Conservation (phyloP, 2,113 vertebrate genomes). For the Pithys albifrons region DNA sequence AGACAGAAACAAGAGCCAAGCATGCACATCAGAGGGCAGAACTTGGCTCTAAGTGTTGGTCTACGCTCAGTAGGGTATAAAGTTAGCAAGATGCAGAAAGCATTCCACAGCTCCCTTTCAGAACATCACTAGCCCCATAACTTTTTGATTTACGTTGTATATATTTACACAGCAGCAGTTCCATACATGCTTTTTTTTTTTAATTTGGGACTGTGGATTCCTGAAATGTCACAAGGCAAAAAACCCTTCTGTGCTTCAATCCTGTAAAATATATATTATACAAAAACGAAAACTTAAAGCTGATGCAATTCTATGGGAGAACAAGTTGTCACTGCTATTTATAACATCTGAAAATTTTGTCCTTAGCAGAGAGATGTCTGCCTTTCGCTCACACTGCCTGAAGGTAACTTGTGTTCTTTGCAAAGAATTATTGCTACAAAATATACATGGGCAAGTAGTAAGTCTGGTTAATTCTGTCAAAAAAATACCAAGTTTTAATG, state of each 20-base stretch:
- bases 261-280: background rate
- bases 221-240: background rate
- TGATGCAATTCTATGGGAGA: background rate
- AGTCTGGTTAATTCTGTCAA: background rate
- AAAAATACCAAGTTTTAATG: background rate
- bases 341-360: background rate
- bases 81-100: conserved; percentile 13
- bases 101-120: conserved; percentile 13
- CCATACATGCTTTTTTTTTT: background rate
- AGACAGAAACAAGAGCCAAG: conserved; percentile 35
- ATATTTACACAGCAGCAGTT: background rate
- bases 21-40: background rate
- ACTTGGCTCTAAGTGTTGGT: background rate
- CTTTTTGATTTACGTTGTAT: background rate
- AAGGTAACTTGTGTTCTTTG: background rate
- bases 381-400: background rate
- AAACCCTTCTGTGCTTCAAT: background rate
- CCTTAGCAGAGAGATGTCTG: background rate
- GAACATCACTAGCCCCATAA: background rate
- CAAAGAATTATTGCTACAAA: background rate
- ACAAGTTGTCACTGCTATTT: background rate
- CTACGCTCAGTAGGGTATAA: conserved; percentile 6
- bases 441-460: background rate
- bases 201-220: background rate
- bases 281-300: background rate